Percentiles rank a stretch among this genome's conserved stretches.
Conservation (phyloP, 2,113 vertebrate genomes). For the Scomber scombrus region DNA sequence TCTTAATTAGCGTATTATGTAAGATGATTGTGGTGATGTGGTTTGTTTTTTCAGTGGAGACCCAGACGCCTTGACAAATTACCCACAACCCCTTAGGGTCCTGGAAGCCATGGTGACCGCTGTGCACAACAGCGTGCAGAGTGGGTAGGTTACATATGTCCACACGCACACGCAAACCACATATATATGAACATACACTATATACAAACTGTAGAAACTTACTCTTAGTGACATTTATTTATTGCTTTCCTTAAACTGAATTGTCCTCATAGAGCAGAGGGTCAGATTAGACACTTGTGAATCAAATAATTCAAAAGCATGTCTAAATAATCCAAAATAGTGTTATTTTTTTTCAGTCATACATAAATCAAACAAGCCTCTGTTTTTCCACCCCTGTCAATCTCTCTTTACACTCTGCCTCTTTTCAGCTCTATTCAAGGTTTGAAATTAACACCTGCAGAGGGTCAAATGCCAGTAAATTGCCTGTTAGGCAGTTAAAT, state of each 20-base stretch:
- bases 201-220: background rate
- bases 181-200: background rate
- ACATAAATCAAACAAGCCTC: background rate
- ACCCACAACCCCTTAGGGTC: constrained; percentile 77
- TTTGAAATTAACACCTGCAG: constrained; percentile 29
- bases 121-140: constrained; percentile 80
- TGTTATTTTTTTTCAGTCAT: background rate
- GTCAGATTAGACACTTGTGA: background rate
- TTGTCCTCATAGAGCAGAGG: background rate
- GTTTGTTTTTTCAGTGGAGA: constrained; percentile 77
- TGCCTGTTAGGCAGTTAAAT: constrained; percentile 11
- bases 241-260: background rate
- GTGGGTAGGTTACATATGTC: constrained; percentile 69
- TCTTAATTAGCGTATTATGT: constrained; percentile 61
- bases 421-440: constrained; percentile 15
- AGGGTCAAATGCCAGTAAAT: constrained; percentile 39
- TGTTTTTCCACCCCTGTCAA: background rate
- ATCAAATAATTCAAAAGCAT: background rate
- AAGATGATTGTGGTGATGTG: constrained; percentile 45
- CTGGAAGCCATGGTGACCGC: constrained; percentile 82
- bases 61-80: constrained; percentile 70
- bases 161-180: background rate
- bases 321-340: background rate
- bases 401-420: constrained; percentile 1
- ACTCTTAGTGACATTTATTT: background rate